phyloP scores from a whole-genome alignment of 2,797 vertebrate species.

The Selene dorsalis region DNA sequence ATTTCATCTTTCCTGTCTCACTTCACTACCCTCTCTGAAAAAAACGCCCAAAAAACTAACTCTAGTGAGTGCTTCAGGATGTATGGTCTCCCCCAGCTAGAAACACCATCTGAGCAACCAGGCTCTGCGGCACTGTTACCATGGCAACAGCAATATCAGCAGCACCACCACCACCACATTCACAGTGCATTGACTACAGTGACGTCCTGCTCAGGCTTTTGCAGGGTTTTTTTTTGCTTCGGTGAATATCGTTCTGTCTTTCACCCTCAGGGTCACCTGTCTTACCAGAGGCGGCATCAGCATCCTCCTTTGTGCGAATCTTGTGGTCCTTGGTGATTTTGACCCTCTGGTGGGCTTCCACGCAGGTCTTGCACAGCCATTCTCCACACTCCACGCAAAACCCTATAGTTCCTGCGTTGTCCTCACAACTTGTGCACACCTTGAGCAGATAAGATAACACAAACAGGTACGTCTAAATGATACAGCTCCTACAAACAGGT shows the following conservation, averaged over 20 bases:
- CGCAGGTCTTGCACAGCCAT: conserved; percentile 98
- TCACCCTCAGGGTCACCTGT: not conserved
- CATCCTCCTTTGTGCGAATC: conserved; percentile 97
- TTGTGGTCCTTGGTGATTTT: conserved; percentile 99
- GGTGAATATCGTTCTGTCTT: not conserved
- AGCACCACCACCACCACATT: conserved; percentile 13
- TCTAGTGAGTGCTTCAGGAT: conserved; percentile 17
- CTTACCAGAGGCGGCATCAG: conserved; percentile 90
- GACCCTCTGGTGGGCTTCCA: conserved; percentile 98
- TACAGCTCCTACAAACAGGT: not conserved
- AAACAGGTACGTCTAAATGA: conserved; percentile 4
- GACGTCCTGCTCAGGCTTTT: conserved; percentile 27
- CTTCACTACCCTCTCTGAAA: not conserved
- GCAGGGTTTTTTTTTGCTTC: conserved; percentile 14
- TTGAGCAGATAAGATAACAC: conserved; percentile 63
- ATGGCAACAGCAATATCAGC: conserved; percentile 68
- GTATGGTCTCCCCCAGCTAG: conserved; percentile 26
- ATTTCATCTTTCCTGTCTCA: too few species aligned
- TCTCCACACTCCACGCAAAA: conserved; percentile 98
- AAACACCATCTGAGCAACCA: conserved; percentile 39
- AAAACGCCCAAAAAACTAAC: conserved; percentile 7
- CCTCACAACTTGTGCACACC: conserved; percentile 99
- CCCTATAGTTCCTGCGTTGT: conserved; percentile 95
- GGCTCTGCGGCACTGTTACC: conserved; percentile 64
- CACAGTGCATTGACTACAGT: conserved; percentile 17